Percentiles rank a stretch among this genome's conserved stretches.
phyloP scores from a whole-genome alignment of 2,888 invertebrate genomes.

The Cyaniris semiargus region DNA sequence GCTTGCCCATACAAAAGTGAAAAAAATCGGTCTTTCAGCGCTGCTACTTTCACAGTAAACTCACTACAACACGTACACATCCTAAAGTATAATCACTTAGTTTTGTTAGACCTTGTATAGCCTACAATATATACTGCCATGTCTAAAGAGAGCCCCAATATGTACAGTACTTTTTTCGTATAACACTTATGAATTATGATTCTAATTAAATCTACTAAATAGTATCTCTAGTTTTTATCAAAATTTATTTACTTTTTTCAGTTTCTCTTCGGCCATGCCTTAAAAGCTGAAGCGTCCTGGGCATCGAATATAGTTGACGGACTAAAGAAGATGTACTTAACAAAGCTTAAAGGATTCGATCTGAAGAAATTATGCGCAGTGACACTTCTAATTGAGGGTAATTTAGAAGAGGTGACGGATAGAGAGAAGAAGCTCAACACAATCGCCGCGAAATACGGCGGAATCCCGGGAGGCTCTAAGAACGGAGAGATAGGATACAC shows the following conservation, averaged over 20 bases:
- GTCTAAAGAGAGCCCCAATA: too few relatives aligned
- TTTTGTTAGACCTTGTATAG: too few relatives aligned
- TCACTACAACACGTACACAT: too few relatives aligned
- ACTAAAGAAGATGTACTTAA: conserved; percentile 92
- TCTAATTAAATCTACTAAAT: too few relatives aligned
- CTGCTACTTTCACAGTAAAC: too few relatives aligned
- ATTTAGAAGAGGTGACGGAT: conserved; percentile 84
- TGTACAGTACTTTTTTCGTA: too few relatives aligned
- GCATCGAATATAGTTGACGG: conserved; percentile 86
- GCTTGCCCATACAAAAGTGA: too few relatives aligned
- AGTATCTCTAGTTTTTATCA: too few relatives aligned
- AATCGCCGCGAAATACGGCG: conserved; percentile 88
- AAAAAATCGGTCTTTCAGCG: too few relatives aligned
- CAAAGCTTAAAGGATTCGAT: conserved; percentile 92
- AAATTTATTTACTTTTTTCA: conserved; percentile 56
- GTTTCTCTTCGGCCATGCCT: conserved; percentile 94
- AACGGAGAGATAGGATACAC: conserved; percentile 98
- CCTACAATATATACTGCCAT: too few relatives aligned
- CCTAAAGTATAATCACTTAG: too few relatives aligned
- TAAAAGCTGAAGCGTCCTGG: conserved; percentile 83
- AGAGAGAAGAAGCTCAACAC: conserved; percentile 84
- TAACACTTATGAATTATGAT: too few relatives aligned
- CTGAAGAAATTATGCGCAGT: conserved; percentile 91
- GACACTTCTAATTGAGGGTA: conserved; percentile 95
- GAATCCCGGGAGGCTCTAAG: conserved; percentile 93